Evolutionary conservation across 2,888 invertebrate genomes (phyloP), one percentile per base, ranked within the genome.

Genomic region (Encarsia formosa): DNA sequence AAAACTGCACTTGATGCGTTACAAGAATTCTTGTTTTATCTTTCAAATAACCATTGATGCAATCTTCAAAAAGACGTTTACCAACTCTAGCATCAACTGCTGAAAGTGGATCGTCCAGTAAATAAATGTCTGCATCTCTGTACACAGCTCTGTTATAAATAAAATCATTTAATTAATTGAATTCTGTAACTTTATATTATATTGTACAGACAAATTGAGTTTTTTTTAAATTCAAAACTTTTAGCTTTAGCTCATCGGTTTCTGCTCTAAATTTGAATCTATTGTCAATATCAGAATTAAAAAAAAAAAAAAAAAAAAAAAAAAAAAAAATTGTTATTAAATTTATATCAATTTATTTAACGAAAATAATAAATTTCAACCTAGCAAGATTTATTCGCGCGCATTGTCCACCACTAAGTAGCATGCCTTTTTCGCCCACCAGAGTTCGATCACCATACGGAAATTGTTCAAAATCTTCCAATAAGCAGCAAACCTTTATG

Each of bases 1-100:
- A 77, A 63, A 86, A 87, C 65, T 92, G 91, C 23, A 90, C 75
- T 68, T 92, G 91, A 72, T 92, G 91, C 0, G 92, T 92, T 52
- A 90, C 87, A 13, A 92, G 79, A 57, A 91, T 80, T 22, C 87
- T 78, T 3, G 87, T 86, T 66, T 85, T 82, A 56, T 82, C 75
- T 13, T 77, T 74, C 53, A 91, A 75, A 63, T 81, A 82, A 0
- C 80, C 81, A 59, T 71, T 74, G 49, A 88, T 83, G 46, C 87
- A 89, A 70, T 86, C 81, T 42, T 88, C 82, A 65, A 88, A 88
- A 3, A 91, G 73, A 67, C 86, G 84, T 54, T 82, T 80, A 1
- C 86, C 85, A n/a, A 90, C 89, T 52, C 83, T 82, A 0, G 86
- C 78, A 69, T 91, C 90, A 0, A 90, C 88, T 1, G 89, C 88